Conservation (phyloP, 1,140 invertebrate genomes). For the Cepaea nemoralis region DNA sequence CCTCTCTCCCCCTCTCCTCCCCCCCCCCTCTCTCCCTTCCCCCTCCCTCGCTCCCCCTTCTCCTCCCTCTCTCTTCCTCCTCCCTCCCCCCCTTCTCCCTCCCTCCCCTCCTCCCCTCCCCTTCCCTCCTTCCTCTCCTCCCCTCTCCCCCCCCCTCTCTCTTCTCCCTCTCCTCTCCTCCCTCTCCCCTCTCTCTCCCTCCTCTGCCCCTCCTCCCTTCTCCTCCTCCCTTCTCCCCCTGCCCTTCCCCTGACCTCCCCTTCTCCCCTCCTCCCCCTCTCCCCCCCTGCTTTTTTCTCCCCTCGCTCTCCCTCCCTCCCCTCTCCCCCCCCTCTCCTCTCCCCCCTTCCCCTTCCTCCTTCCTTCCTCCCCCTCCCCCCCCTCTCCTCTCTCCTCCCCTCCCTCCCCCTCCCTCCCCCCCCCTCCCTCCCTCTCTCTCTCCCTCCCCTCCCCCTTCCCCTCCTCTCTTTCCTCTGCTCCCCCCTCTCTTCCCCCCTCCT, state of each 20-base stretch:
- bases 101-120: conserved; percentile 73
- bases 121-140: conserved; percentile 81
- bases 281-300: conserved; percentile 21
- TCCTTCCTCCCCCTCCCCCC: not conserved
- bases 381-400: conserved; percentile 27
- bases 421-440: not conserved
- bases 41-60: no score
- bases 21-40: not conserved
- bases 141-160: conserved; percentile 54
- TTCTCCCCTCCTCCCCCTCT: not conserved
- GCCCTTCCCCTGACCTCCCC: not conserved
- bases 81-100: not conserved
- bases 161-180: not conserved
- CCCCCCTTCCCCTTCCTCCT: not conserved
- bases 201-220: not conserved
- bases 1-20: conserved; percentile 1
- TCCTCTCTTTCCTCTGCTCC: conserved; percentile 42
- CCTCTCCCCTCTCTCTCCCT: not conserved
- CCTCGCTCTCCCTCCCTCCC: conserved; percentile 85
- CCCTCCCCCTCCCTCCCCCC: conserved; percentile 38
- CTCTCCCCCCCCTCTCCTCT: conserved; percentile 58
- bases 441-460: not conserved
- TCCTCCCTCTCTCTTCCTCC: no score
- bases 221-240: conserved; percentile 44
- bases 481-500: not conserved